Evolutionary conservation across 2,113 vertebrate genomes (phyloP).

Genomic region (Ammodytes marinus): DNA sequence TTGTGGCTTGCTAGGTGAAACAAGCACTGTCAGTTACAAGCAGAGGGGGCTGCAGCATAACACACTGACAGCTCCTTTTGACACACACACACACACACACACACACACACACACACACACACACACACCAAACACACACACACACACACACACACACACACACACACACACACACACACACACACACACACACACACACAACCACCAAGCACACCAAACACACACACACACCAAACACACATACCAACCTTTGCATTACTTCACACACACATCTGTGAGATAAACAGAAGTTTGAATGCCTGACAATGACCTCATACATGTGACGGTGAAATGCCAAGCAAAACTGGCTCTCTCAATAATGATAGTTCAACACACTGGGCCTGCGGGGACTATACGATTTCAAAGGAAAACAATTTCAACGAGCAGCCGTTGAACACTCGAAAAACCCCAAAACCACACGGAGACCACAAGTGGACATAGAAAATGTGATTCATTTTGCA

Average conservation of each 20-base stretch:
- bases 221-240: not conserved
- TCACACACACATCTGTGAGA: conserved; percentile 41
- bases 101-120: conserved; percentile 6
- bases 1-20: conserved; percentile 24
- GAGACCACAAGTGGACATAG: conserved; percentile 43
- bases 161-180: too few relatives aligned
- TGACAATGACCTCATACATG: conserved; percentile 58
- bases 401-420: conserved; percentile 49
- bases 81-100: conserved; percentile 20
- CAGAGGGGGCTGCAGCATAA: conserved; percentile 74
- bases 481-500: conserved; percentile 46
- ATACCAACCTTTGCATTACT: not conserved
- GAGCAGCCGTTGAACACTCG: conserved; percentile 14
- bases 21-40: conserved; percentile 56
- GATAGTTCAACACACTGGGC: conserved; percentile 18
- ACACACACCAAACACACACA: too few relatives aligned
- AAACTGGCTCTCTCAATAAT: conserved; percentile 14
- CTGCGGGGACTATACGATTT: conserved; percentile 47
- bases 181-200: too few relatives aligned
- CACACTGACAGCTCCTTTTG: conserved; percentile 37
- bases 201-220: too few relatives aligned
- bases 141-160: too few relatives aligned
- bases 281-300: conserved; percentile 44
- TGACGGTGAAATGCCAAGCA: conserved; percentile 43
- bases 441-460: conserved; percentile 37